Evolutionary conservation across 1,140 invertebrate species (phyloP), one percentile per base, ranked within the genome.

Genomic region (Calycopis cecrops): DNA sequence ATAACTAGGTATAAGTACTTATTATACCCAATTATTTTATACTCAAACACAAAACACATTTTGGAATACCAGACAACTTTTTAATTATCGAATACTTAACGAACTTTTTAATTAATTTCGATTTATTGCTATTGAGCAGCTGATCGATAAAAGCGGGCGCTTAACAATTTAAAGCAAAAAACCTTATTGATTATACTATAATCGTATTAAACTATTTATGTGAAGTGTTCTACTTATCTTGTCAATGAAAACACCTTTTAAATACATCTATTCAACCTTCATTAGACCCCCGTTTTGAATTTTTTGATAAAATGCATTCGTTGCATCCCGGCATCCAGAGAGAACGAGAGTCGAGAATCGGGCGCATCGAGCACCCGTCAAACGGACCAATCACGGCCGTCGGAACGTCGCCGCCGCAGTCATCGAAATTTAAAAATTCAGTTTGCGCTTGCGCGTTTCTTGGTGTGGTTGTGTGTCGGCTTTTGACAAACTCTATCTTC

Each of bases 241-340:
- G 14, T 44, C 12, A 14, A 44, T 16, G 2, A 44, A 44, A 14
- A 44, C 40, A 44, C 40, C 40, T 44, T 44, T 44, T 44, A 16
- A 44, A 44, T 44, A 16, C 12, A 16, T 16, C 6, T 16, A 44
- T 40, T 16, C 38, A 28, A 28, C 40, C 40, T 16, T 44, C 21
- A 44, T 44, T 60, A 54, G 35, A 49, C 49, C 55, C 59, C 55
- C 52, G 0, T 48, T 10, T 44, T 44, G 10, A 18, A 44, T 44
- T 44, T 56, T 37, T 57, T 58, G 38, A 28, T 59, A 54, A 60
- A 64, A 65, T 60, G 66, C 67, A 65, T 63, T 65, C 66, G 65
- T 62, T 73, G 71, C 67, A 73, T 74, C 74, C 69, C 62, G 17
- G 16, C 14, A 44, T 44, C 57, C 21, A 28, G 21, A 28, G 21